phyloP scores from a whole-genome alignment of 2,113 vertebrate species.

The Scartelaos histophorus region DNA sequence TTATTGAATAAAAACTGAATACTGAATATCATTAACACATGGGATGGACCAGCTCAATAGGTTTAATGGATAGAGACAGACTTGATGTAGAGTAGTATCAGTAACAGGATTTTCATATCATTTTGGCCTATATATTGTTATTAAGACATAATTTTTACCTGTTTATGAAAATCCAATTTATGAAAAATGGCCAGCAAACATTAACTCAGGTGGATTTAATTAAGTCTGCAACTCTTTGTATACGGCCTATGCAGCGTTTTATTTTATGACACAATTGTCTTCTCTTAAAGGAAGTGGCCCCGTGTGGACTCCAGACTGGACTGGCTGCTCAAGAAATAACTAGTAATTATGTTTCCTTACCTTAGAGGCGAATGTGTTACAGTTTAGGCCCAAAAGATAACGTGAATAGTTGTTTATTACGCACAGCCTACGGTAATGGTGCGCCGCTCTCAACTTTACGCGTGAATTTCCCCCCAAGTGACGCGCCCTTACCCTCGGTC shows the following conservation, averaged over 20 bases:
- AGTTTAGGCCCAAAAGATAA: neutral
- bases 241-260: neutral
- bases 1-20: neutral
- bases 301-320: conserved; percentile 14
- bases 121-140: neutral
- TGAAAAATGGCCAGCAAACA: too few species aligned
- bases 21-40: neutral
- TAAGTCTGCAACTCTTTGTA: neutral
- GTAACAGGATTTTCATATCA: neutral
- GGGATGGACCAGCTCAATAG: neutral
- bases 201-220: neutral
- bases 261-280: neutral
- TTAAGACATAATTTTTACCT: neutral
- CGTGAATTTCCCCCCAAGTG: conserved; percentile 2
- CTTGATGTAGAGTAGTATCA: too few species aligned
- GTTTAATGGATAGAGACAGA: neutral
- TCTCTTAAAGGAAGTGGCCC: neutral
- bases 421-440: neutral
- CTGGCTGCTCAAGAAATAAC: neutral
- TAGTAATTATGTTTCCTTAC: neutral
- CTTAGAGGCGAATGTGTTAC: neutral
- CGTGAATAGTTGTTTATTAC: neutral
- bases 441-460: conserved; percentile 16
- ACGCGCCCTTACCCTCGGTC: conserved; percentile 60
- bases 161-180: neutral